Base-by-base conservation (phyloP, 2,797 vertebrate species). In the Taeniopygia guttata region DNA sequence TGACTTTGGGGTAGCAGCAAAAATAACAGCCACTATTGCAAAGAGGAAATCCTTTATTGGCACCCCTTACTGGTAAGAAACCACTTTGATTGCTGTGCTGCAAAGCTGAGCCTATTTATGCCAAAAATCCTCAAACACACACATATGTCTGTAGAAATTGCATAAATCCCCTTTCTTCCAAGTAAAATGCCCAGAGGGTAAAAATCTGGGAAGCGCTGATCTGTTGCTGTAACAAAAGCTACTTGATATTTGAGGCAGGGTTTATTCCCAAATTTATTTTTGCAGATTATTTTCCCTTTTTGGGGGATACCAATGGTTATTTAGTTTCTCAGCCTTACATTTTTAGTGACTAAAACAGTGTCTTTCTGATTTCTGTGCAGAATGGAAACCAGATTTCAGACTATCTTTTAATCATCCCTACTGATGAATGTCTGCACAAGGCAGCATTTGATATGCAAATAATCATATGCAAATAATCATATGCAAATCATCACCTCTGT, bases 31-130 rank as follows among this genome's bases (percentile, higher is more conserved):
- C 86, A 99, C 99, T 68, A 99, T 99, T 90, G 99, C 99, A 58
- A 99, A 99, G 96, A 99, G 99, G 96, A 99, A 99, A 97, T 99
- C 99, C 38, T 99, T 99, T 92, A 99, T 99, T 73, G 99, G 99
- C 96, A 99, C 99, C 20, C 99, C 99, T 94, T 99, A 99, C 93
- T 99, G 99, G 99, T 99, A 97, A 99, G 97, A 58, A 69, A 56
- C 74, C 38, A 9, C 49, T 87, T 29, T 17, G 43, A 66, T 43
- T 84, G 51, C 43, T 87, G 12, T 36, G 36, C 38, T 68, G 58
- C 79, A 51, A 36, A 94, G 45, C 84, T 64, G 30, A 34, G 30
- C 21, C 77, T 72, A 18, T 51, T 90, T 52, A 4, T 45, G 68
- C 88, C 63, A 60, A 11, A 56, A 75, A 29, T 43, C 66, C 82